A percentile compares a stretch with the other conserved stretches of the same genome.
These are phyloP conservation scores for Microcaecilia unicolor DNA, from an alignment of 2,797 vertebrate genomes.

Conservation along the genomic window DNA sequence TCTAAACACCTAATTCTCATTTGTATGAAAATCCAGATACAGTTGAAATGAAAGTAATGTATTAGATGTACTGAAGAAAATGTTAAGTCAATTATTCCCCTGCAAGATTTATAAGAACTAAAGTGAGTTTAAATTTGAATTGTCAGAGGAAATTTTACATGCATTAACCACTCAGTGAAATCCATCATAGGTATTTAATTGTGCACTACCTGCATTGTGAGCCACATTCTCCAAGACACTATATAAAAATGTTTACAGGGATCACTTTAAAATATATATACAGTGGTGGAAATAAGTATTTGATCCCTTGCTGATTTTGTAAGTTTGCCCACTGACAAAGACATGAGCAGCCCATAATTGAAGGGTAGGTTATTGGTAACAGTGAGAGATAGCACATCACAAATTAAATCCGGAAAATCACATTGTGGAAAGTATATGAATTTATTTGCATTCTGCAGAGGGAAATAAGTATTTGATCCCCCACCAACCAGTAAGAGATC, in stretches of 20 bases:
- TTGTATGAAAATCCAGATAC: slow-evolving; percentile 45
- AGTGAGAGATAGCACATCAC: too few relatives aligned
- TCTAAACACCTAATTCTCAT: slow-evolving; percentile 30
- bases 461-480: too few relatives aligned
- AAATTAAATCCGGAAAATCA: too few relatives aligned
- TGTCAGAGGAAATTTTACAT: slow-evolving; percentile 59
- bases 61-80: slow-evolving; percentile 44
- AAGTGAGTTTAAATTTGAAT: slow-evolving; percentile 61
- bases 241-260: slow-evolving; percentile 9
- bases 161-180: slow-evolving; percentile 52
- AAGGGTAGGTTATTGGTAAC: too few relatives aligned
- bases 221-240: slow-evolving; percentile 26
- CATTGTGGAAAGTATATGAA: too few relatives aligned
- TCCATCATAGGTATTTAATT: slow-evolving; percentile 59
- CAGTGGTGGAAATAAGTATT: too few relatives aligned
- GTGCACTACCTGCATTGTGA: slow-evolving; percentile 48
- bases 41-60: slow-evolving; percentile 45
- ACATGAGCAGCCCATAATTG: too few relatives aligned
- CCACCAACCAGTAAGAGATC: too few relatives aligned
- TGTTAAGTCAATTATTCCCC: slow-evolving; percentile 54
- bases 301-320: too few relatives aligned
- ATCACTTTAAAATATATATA: too few relatives aligned
- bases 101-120: slow-evolving; percentile 65
- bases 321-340: too few relatives aligned
- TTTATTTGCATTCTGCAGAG: too few relatives aligned